phyloP scores from a whole-genome alignment of 2,888 invertebrate species.

The Drosophila yooni region DNA sequence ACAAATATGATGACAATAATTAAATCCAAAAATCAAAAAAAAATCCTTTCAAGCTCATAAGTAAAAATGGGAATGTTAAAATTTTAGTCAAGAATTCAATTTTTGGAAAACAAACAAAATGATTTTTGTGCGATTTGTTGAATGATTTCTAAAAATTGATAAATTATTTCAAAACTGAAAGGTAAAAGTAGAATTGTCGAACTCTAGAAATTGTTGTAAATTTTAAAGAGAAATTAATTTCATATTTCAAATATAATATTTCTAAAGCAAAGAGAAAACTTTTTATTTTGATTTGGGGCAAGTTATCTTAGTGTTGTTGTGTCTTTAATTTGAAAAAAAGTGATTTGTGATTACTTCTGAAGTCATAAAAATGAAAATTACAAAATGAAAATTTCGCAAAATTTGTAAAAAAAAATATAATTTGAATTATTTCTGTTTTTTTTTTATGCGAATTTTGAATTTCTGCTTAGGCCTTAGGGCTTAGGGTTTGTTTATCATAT shows the following conservation, averaged over 20 bases:
- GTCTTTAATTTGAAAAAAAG: too few relatives aligned
- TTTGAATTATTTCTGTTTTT: neutral
- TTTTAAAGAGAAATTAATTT: neutral
- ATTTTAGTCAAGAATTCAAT: neutral
- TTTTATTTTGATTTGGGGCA: too few relatives aligned
- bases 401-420: too few relatives aligned
- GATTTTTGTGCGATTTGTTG: neutral
- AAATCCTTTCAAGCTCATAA: neutral
- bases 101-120: neutral
- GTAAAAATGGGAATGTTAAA: too few relatives aligned
- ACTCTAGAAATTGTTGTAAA: neutral
- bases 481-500: neutral
- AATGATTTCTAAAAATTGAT: neutral
- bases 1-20: neutral
- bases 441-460: neutral
- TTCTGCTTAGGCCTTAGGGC: neutral
- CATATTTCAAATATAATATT: too few relatives aligned
- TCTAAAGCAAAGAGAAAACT: neutral
- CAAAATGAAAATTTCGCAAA: neutral
- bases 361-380: neutral
- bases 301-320: too few relatives aligned
- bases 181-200: accelerated
- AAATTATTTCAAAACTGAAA: neutral
- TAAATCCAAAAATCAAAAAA: neutral
- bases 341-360: neutral